Percentiles rank a stretch among this genome's conserved stretches.
phyloP scores from a whole-genome alignment of 2,888 invertebrate genomes.

The Dryomyza anilis region DNA sequence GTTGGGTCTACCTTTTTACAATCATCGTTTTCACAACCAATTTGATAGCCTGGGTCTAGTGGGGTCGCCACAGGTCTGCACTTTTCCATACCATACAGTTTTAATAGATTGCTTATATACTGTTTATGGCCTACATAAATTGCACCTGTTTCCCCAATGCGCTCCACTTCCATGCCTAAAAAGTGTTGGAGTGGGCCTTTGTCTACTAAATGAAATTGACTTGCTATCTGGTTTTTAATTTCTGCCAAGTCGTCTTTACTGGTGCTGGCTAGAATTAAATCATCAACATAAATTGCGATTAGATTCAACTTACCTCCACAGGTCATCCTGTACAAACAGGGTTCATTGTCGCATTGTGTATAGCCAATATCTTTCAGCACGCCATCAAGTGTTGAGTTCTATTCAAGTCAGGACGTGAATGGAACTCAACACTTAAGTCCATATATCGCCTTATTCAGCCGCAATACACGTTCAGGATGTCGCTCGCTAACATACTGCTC shows the following conservation, averaged over 20 bases:
- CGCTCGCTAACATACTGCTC: constrained; percentile 22
- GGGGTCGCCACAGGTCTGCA: constrained; percentile 25
- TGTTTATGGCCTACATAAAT: not conserved
- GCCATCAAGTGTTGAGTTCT: constrained; percentile 8
- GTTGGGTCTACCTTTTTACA: constrained; percentile 23
- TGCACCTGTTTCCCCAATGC: constrained; percentile 5
- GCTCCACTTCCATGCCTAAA: constrained; percentile 27
- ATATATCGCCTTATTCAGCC: constrained; percentile 28
- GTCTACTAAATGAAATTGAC: constrained; percentile 6
- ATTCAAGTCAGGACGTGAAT: too few relatives aligned
- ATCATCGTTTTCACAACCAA: constrained; percentile 14
- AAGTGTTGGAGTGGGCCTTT: constrained; percentile 27
- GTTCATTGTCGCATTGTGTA: constrained; percentile 14
- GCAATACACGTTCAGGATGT: constrained; percentile 6
- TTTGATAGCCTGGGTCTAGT: constrained; percentile 25
- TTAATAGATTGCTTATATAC: constrained; percentile 13
- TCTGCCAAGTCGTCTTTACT: not conserved
- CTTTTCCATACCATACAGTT: constrained; percentile 24
- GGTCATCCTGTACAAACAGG: constrained; percentile 10
- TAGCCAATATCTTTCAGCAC: constrained; percentile 19
- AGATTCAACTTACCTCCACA: constrained; percentile 3
- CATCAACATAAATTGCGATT: constrained; percentile 22
- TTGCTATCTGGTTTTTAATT: constrained; percentile 13
- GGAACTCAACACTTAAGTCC: constrained; percentile 14
- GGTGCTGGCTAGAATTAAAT: constrained; percentile 26